Percentiles rank a stretch among this genome's conserved stretches.
Evolutionary conservation across 2,888 invertebrate genomes (phyloP).

Genomic region (Bellardia bayeri): DNA sequence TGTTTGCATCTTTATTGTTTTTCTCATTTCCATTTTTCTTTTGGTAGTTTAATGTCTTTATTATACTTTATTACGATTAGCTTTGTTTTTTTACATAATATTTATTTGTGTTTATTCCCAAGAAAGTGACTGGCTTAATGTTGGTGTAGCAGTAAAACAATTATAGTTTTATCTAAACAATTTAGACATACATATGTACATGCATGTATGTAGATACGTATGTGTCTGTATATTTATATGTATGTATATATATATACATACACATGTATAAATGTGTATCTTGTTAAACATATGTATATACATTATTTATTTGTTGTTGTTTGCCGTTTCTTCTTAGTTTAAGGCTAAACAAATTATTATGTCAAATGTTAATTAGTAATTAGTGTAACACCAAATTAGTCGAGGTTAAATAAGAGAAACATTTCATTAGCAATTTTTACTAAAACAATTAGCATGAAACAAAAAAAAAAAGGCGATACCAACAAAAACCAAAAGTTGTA

Average conservation of each 20-base stretch:
- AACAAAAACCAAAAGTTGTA: neutral
- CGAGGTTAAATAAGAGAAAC: slow-evolving; percentile 29
- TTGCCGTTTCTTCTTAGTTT: neutral
- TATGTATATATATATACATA: neutral
- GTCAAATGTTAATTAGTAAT: slow-evolving; percentile 57
- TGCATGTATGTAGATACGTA: neutral
- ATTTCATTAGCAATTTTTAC: slow-evolving; percentile 20
- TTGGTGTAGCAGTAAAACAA: neutral
- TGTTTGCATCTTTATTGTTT: slow-evolving; percentile 19
- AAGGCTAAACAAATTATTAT: slow-evolving; percentile 45
- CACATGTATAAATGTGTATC: neutral
- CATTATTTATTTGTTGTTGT: neutral
- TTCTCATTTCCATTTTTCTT: slow-evolving; percentile 13
- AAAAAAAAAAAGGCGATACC: neutral
- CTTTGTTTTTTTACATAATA: slow-evolving; percentile 3
- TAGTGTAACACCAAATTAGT: slow-evolving; percentile 22
- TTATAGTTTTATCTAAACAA: neutral
- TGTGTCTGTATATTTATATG: neutral
- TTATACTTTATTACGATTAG: neutral
- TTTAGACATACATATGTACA: neutral
- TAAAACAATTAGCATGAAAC: slow-evolving; percentile 16
- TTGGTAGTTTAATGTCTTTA: neutral
- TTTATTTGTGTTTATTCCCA: slow-evolving; percentile 1
- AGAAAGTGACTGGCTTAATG: neutral
- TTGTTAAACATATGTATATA: neutral